phyloP scores from a whole-genome alignment of 2,888 invertebrate genomes.

The Cheilosia grossa region DNA sequence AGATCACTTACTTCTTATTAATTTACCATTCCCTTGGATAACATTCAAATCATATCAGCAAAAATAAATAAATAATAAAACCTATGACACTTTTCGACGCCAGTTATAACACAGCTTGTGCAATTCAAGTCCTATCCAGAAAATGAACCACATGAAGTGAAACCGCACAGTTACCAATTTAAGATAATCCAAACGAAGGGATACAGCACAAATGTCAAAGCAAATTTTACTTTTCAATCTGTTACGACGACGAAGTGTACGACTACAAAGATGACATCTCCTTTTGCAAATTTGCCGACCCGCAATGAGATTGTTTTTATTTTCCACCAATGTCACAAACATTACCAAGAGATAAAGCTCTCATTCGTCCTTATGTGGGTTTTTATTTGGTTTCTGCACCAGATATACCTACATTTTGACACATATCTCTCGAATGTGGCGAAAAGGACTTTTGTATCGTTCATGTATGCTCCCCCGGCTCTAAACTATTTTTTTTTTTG shows the following conservation, averaged over 20 bases:
- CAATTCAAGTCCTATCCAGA: conserved; percentile 37
- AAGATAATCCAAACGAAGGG: conserved; percentile 52
- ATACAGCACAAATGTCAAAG: conserved; percentile 51
- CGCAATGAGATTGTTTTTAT: conserved; percentile 59
- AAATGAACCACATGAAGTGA: conserved; percentile 52
- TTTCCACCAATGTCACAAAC: conserved; percentile 60
- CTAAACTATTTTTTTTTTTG: no score
- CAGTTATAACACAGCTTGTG: conserved; percentile 20
- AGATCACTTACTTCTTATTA: background rate
- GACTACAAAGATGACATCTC: conserved; percentile 48
- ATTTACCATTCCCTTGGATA: background rate
- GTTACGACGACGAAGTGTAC: conserved; percentile 9
- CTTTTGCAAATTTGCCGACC: conserved; percentile 15
- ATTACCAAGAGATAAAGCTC: conserved; percentile 60
- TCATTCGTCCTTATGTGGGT: conserved; percentile 3
- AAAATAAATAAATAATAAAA: background rate
- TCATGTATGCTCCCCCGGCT: background rate
- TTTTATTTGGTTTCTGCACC: conserved; percentile 34
- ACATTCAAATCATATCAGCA: background rate
- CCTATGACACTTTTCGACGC: background rate
- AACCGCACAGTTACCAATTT: conserved; percentile 60
- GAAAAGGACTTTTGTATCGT: conserved; percentile 58
- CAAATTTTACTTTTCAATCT: conserved; percentile 66
- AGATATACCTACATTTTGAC: conserved; percentile 58
- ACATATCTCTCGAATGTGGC: conserved; percentile 64